Conservation (phyloP, 2,797 vertebrate species). For the Taenioides sp. region DNA sequence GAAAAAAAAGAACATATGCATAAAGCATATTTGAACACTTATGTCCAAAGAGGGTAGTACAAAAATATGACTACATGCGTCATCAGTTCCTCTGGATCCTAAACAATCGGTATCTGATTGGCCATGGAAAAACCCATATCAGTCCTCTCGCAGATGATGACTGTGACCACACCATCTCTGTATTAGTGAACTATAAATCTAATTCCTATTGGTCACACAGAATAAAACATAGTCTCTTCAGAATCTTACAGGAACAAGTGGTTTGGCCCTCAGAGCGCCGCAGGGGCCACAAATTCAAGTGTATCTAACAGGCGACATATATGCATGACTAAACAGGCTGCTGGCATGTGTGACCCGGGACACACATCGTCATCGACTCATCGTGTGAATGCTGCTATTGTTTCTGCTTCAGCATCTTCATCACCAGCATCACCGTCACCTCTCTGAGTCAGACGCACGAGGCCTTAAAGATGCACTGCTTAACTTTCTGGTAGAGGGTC, state of each 20-base stretch:
- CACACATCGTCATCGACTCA: constrained; percentile 54
- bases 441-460: constrained; percentile 47
- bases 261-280: constrained; percentile 7
- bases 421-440: constrained; percentile 52
- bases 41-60: too few species aligned
- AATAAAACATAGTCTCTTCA: not conserved
- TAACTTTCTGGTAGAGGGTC: too few species aligned
- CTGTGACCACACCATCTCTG: not conserved
- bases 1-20: too few species aligned
- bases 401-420: constrained; percentile 48
- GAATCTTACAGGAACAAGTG: constrained; percentile 12
- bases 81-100: too few species aligned
- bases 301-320: constrained; percentile 37
- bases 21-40: too few species aligned
- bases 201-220: not conserved
- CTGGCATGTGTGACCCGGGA: constrained; percentile 59
- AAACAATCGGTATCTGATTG: too few species aligned
- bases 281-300: constrained; percentile 29
- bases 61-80: too few species aligned
- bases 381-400: constrained; percentile 69
- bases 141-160: not conserved
- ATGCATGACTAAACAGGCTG: constrained; percentile 62
- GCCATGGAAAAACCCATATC: too few species aligned
- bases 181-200: not conserved
- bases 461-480: not conserved